Conservation (phyloP, 2,888 invertebrate species). For the Harpagoxenus sublaevis region DNA sequence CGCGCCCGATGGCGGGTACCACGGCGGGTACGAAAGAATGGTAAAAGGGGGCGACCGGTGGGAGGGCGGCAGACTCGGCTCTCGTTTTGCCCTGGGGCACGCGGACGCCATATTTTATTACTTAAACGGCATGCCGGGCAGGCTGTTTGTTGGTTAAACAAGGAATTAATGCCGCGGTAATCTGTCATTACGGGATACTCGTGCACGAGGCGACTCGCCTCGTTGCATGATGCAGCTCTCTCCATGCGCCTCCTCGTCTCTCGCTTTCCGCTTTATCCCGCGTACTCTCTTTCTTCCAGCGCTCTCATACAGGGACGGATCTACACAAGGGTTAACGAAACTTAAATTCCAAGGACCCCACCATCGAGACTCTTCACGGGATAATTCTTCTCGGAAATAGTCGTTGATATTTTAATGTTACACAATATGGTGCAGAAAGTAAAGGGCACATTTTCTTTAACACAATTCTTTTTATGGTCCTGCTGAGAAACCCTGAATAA, state of each 20-base stretch:
- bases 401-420: neutral
- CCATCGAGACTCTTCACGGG: neutral
- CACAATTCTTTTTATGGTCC: neutral
- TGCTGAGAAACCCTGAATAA: neutral
- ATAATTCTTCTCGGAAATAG: slow-evolving; percentile 6
- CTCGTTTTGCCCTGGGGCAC: slow-evolving; percentile 67
- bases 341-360: neutral
- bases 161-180: slow-evolving; percentile 82
- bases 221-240: slow-evolving; percentile 66
- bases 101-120: slow-evolving; percentile 81
- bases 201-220: slow-evolving; percentile 70
- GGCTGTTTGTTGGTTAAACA: slow-evolving; percentile 83
- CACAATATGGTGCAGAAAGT: neutral
- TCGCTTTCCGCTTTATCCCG: slow-evolving; percentile 40
- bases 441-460: neutral
- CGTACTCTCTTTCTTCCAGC: slow-evolving; percentile 19
- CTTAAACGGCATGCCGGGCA: slow-evolving; percentile 80
- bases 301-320: slow-evolving; percentile 35
- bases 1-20: slow-evolving; percentile 40
- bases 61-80: slow-evolving; percentile 65
- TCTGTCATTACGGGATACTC: slow-evolving; percentile 81
- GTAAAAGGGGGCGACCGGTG: slow-evolving; percentile 60
- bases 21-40: slow-evolving; percentile 48
- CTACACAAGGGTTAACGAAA: neutral
- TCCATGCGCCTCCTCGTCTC: slow-evolving; percentile 41